Conservation (phyloP, 1,140 invertebrate genomes). For the Telenomus remus region DNA sequence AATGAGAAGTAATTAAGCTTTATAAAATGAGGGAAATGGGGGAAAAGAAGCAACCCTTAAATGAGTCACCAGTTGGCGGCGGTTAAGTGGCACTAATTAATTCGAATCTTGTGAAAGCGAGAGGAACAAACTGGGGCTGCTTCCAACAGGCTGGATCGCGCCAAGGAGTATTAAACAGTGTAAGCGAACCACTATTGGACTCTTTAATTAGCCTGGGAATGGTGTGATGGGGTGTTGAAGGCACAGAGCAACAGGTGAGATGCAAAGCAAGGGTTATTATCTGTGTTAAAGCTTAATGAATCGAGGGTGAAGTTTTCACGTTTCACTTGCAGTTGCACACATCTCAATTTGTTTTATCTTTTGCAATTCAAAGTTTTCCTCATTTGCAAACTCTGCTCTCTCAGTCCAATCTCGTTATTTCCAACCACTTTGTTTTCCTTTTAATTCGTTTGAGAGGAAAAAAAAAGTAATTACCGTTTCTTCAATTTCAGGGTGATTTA, state of each 20-base stretch:
- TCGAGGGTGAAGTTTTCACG: slow-evolving; percentile 46
- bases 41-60: slow-evolving; percentile 71
- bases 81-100: slow-evolving; percentile 69
- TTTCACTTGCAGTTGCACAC: slow-evolving; percentile 5
- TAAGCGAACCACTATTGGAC: slow-evolving; percentile 69
- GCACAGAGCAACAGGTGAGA: slow-evolving; percentile 74
- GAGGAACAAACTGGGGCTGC: slow-evolving; percentile 63
- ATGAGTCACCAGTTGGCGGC: slow-evolving; percentile 65
- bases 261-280: slow-evolving; percentile 75
- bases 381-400: too few species aligned
- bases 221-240: slow-evolving; percentile 67
- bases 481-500: too few species aligned
- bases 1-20: slow-evolving; percentile 69
- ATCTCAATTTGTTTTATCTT: not conserved
- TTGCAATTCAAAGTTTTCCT: too few species aligned
- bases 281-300: slow-evolving; percentile 62
- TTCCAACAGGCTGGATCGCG: slow-evolving; percentile 50
- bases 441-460: too few species aligned
- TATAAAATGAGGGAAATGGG: slow-evolving; percentile 66
- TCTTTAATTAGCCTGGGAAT: slow-evolving; percentile 72
- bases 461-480: too few species aligned
- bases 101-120: slow-evolving; percentile 70
- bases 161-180: slow-evolving; percentile 70
- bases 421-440: too few species aligned
- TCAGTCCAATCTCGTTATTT: too few species aligned